These are phyloP conservation scores for Isotomurus palustris DNA, from an alignment of 2,888 invertebrate species.

Conservation along the genomic window DNA sequence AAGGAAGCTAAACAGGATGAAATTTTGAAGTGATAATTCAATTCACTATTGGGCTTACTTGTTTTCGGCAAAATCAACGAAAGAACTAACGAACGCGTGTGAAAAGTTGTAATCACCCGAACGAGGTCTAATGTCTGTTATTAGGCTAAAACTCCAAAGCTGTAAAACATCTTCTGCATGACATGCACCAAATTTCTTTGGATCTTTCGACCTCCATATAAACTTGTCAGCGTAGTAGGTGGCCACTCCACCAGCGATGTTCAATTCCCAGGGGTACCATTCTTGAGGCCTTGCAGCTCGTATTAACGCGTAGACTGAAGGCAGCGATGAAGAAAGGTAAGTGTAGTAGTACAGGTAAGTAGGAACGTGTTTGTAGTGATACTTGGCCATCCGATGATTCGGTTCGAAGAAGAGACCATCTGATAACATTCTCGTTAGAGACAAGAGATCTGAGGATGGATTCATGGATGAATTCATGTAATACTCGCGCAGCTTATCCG, in stretches of 20 bases:
- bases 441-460: slow-evolving; percentile 24
- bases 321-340: slow-evolving; percentile 26
- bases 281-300: slow-evolving; percentile 18
- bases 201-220: slow-evolving; percentile 18
- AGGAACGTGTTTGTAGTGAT: slow-evolving; percentile 32
- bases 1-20: too few relatives aligned
- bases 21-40: neutral
- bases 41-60: slow-evolving; percentile 13
- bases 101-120: slow-evolving; percentile 37
- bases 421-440: slow-evolving; percentile 31
- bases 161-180: slow-evolving; percentile 30
- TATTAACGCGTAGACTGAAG: slow-evolving; percentile 24
- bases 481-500: slow-evolving; percentile 21
- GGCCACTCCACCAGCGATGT: slow-evolving; percentile 13
- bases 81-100: slow-evolving; percentile 15
- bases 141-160: slow-evolving; percentile 10
- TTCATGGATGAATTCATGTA: slow-evolving; percentile 21
- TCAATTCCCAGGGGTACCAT: slow-evolving; percentile 15
- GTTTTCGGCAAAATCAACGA: slow-evolving; percentile 24
- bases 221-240: slow-evolving; percentile 18
- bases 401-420: slow-evolving; percentile 37
- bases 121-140: slow-evolving; percentile 22
- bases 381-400: slow-evolving; percentile 22
- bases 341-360: slow-evolving; percentile 38
- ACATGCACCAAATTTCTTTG: slow-evolving; percentile 30